A percentile compares a stretch with the other conserved stretches of the same genome.
These are phyloP conservation scores for Riptortus pedestris DNA, from an alignment of 1,140 invertebrate genomes.

Conservation along the genomic window DNA sequence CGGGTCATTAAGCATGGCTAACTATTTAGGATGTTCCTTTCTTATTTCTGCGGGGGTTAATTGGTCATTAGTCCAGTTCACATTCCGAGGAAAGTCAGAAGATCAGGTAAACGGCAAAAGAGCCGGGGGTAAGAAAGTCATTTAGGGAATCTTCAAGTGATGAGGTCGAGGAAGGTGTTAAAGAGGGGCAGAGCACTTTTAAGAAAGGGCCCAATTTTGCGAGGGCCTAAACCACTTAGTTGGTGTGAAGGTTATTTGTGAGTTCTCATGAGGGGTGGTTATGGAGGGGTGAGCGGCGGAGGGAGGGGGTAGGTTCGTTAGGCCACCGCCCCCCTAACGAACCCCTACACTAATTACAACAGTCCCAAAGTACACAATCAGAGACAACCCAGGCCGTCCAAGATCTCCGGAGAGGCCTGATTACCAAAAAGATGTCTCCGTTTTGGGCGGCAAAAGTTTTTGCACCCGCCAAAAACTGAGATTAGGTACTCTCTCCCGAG, in stretches of 20 bases:
- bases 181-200: neutral
- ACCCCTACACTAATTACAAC: conserved; percentile 8
- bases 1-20: too few species aligned
- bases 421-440: conserved; percentile 1
- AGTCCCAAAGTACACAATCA: conserved; percentile 9
- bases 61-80: too few species aligned
- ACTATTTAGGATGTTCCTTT: too few species aligned
- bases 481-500: neutral
- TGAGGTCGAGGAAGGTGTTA: neutral
- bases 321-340: neutral
- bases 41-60: too few species aligned
- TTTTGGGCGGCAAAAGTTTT: neutral
- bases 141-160: too few species aligned
- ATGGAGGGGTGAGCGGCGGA: too few species aligned
- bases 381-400: neutral
- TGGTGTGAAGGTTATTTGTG: conserved; percentile 4
- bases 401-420: neutral
- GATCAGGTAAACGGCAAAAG: too few species aligned
- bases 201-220: conserved; percentile 1
- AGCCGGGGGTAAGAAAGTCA: too few species aligned
- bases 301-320: neutral
- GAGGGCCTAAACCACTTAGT: conserved; percentile 9
- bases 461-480: neutral
- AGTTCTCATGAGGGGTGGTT: too few species aligned
- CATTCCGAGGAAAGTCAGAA: too few species aligned